Percentiles rank a stretch among this genome's conserved stretches.
phyloP scores from a whole-genome alignment of 1,140 invertebrate species.

The Uloborus diversus region DNA sequence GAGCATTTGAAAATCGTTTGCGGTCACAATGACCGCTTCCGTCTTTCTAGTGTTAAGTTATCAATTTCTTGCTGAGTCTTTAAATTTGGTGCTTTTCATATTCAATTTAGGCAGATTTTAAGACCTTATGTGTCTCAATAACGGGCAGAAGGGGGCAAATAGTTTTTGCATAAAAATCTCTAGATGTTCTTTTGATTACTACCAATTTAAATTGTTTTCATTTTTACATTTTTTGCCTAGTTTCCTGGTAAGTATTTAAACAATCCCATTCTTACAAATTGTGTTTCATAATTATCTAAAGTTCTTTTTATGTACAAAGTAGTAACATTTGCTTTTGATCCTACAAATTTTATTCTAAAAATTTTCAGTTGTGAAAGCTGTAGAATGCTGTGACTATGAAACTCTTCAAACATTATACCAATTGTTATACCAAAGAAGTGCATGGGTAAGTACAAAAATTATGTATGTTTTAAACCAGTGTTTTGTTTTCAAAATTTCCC shows the following conservation, averaged over 20 bases:
- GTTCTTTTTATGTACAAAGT: neutral
- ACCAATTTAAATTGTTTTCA: neutral
- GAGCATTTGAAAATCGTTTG: no score
- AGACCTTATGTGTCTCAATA: no score
- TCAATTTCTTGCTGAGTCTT: no score
- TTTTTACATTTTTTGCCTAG: neutral
- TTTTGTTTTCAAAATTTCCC: neutral
- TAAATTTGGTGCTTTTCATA: no score
- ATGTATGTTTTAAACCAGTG: neutral
- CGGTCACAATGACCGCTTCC: no score
- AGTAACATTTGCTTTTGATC: neutral
- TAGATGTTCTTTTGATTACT: neutral
- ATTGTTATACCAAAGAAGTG: conserved; percentile 43
- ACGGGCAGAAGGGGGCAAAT: no score
- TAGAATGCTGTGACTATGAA: conserved; percentile 29
- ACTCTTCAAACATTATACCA: conserved; percentile 31
- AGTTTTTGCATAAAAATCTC: no score
- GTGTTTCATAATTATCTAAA: neutral
- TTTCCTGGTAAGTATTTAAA: neutral
- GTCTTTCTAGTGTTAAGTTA: no score
- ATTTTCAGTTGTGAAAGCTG: conserved; percentile 26
- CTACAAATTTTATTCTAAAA: no score
- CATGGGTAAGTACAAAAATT: conserved; percentile 18
- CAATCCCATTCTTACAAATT: neutral
- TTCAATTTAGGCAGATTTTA: no score